Evolutionary conservation across 2,113 vertebrate species (phyloP).

Genomic region (Rhinolophus ferrumequinum): DNA sequence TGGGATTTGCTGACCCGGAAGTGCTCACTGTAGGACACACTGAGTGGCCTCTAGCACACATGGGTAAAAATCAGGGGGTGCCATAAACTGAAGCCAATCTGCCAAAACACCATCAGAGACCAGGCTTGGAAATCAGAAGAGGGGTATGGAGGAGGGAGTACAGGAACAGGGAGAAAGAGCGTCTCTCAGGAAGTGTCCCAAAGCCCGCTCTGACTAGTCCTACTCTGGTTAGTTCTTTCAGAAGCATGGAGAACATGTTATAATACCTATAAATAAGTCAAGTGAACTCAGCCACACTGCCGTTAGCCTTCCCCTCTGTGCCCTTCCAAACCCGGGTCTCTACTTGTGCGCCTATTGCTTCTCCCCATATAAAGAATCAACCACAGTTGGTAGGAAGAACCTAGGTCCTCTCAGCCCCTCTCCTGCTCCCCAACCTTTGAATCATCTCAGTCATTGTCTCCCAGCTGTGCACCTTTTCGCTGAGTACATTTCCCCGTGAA

Average conservation of each 20-base stretch:
- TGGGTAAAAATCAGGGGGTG: neutral
- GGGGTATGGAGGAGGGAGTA: rapidly evolving
- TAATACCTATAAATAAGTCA: neutral
- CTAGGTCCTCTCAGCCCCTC: neutral
- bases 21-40: slow-evolving; percentile 12
- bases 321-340: neutral
- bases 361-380: neutral
- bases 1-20: slow-evolving; percentile 40
- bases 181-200: neutral
- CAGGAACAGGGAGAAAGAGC: neutral
- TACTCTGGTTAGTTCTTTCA: neutral
- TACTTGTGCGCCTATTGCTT: neutral
- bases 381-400: neutral
- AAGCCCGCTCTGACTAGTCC: neutral
- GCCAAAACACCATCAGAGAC: neutral
- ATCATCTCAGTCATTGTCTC: neutral
- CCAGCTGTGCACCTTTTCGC: neutral
- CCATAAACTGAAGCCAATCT: neutral
- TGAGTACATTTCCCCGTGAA: neutral
- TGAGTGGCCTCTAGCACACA: neutral
- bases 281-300: neutral
- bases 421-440: neutral
- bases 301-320: neutral
- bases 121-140: neutral
- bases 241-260: neutral